These are phyloP conservation scores for Nomada fabriciana DNA, from an alignment of 2,888 invertebrate genomes.

Conservation along the genomic window DNA sequence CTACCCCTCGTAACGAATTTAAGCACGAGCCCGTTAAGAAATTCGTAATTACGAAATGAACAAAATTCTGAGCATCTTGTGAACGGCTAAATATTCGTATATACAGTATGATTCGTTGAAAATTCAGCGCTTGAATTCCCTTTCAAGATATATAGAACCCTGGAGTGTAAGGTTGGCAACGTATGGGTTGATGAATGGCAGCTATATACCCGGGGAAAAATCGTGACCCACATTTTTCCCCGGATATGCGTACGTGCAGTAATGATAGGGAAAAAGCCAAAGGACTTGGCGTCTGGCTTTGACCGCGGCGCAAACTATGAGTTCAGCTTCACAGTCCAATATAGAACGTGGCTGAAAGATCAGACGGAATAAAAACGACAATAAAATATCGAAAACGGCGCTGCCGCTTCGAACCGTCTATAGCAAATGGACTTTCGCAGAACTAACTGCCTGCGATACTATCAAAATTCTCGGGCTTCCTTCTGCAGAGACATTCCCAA, in stretches of 20 bases:
- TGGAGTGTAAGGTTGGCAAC: not conserved
- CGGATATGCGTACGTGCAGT: not conserved
- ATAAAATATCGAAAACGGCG: slow-evolving; percentile 12
- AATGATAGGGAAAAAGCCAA: not conserved
- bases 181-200: not conserved
- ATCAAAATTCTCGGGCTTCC: too few relatives aligned
- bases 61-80: too few relatives aligned
- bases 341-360: not conserved
- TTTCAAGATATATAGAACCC: not conserved
- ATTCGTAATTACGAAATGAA: too few relatives aligned
- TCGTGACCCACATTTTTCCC: slow-evolving; percentile 14
- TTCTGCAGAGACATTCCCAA: not conserved
- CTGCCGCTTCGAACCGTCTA: not conserved
- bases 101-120: too few relatives aligned
- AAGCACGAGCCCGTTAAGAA: too few relatives aligned
- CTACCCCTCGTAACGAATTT: too few relatives aligned
- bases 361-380: not conserved
- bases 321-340: not conserved
- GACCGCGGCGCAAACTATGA: not conserved
- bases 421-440: not conserved
- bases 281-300: slow-evolving; percentile 24
- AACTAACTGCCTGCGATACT: too few relatives aligned
- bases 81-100: too few relatives aligned
- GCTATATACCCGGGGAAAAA: not conserved
- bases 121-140: too few relatives aligned